phyloP scores from a whole-genome alignment of 2,888 invertebrate genomes.

The Dione juno region DNA sequence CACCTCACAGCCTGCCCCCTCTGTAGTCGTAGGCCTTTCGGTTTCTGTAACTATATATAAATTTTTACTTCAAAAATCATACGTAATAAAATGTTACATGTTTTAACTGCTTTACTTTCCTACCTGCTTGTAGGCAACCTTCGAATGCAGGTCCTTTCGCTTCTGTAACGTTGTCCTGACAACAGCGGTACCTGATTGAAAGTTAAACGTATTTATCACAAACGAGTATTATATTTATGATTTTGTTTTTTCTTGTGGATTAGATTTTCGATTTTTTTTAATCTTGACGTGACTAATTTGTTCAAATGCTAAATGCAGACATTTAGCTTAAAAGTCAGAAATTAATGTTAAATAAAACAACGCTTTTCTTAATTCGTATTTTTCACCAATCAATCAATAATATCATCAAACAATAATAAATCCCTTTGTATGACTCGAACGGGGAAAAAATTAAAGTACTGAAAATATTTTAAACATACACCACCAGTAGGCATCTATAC shows the following conservation, averaged over 20 bases:
- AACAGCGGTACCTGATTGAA: conserved; percentile 86
- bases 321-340: no score
- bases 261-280: no score
- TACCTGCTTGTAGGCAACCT: conserved; percentile 76
- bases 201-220: background rate
- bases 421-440: no score
- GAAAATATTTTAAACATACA: no score
- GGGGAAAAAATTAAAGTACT: no score
- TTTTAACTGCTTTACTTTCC: conserved; percentile 37
- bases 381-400: no score
- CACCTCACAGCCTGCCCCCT: conserved; percentile 70
- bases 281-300: no score
- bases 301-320: no score
- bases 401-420: no score
- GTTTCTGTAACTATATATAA: conserved; percentile 35
- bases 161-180: conserved; percentile 86
- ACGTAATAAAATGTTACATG: background rate
- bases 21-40: conserved; percentile 33
- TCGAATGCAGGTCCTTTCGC: conserved; percentile 85
- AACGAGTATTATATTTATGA: background rate
- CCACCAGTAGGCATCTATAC: no score
- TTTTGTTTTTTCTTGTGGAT: background rate
- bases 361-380: no score
- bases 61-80: background rate
- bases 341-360: no score